Evolutionary conservation across 2,797 vertebrate genomes (phyloP).

Genomic region (Lateolabrax maculatus): DNA sequence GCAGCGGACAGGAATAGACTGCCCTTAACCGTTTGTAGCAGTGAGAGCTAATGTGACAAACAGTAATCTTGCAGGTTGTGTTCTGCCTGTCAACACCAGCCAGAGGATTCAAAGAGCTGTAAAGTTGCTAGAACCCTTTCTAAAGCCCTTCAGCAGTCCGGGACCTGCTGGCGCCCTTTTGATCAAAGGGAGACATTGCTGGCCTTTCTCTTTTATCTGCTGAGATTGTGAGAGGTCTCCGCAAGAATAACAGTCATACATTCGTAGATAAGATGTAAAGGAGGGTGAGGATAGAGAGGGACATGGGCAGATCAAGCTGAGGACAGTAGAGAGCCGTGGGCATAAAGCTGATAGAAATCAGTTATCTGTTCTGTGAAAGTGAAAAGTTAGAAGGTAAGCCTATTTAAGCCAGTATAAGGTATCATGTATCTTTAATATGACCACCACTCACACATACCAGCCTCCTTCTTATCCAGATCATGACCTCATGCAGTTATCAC

Average conservation of each 20-base stretch:
- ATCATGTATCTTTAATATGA: conserved; percentile 25
- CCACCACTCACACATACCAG: conserved; percentile 18
- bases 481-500: conserved; percentile 57
- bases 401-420: not conserved
- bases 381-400: conserved; percentile 5
- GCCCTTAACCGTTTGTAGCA: conserved; percentile 69
- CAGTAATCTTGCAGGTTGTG: conserved; percentile 54
- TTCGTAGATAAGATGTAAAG: conserved; percentile 48
- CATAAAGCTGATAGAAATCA: conserved; percentile 18
- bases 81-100: conserved; percentile 64
- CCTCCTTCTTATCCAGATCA: conserved; percentile 40
- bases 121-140: conserved; percentile 59
- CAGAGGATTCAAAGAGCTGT: conserved; percentile 54
- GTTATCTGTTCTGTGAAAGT: conserved; percentile 8
- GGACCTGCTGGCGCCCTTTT: conserved; percentile 42
- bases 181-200: conserved; percentile 54
- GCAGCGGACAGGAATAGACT: conserved; percentile 73
- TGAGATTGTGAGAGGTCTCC: conserved; percentile 42
- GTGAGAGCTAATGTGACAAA: conserved; percentile 62
- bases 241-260: conserved; percentile 31
- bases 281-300: conserved; percentile 1
- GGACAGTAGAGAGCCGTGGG: conserved; percentile 1
- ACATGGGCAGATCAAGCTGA: conserved; percentile 23
- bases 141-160: conserved; percentile 35
- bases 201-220: conserved; percentile 55